Evolutionary conservation across 2,888 invertebrate genomes (phyloP), one percentile per base, ranked within the genome.

Genomic region (Cephonodes hylas): DNA sequence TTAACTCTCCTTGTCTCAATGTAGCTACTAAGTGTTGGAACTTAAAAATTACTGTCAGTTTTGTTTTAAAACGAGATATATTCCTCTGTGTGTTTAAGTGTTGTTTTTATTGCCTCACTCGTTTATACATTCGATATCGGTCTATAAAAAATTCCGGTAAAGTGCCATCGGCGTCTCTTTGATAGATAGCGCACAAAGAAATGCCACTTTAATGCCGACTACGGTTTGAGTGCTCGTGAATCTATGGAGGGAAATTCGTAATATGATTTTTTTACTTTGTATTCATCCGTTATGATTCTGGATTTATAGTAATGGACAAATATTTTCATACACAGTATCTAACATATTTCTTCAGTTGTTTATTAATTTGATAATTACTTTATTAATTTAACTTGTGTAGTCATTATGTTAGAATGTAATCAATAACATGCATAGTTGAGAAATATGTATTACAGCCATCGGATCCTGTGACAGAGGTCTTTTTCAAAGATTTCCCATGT

Each of bases 81-180:
- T 31, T 27, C 31, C 8, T 27, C 31, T 10, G 27, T 31, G 1
- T 53, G 53, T 53, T 53, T 31, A 20, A 31, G 31, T 53, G 53
- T 53, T 53, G 53, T 31, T 53, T 53, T 53, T 53, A 53, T 27
- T 53, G 18, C 31, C 3, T 27, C 27, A 31, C 23, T 27, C 48
- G 15, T 48, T 48, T 44, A 44, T 10, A 3, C 5, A 31, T 31
- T 31, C 31, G 53, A 53, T 53, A 53, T 27, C 18, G 31, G 31
- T 53, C 53, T 53, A 53, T 53, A 53, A 53, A 53, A n/a, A 53
- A 53, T 10, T 53, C 53, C 31, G 53, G 53, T 53, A 31, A 53
- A 53, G 53, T 53, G 31, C 53, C 31, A 31, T 53, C 27, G 53
- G 53, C 31, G 31, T 31, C 31, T 8, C 53, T 53, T 31, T 53